Evolutionary conservation across 2,888 invertebrate genomes (phyloP).

Genomic region (Tipula vernalis): DNA sequence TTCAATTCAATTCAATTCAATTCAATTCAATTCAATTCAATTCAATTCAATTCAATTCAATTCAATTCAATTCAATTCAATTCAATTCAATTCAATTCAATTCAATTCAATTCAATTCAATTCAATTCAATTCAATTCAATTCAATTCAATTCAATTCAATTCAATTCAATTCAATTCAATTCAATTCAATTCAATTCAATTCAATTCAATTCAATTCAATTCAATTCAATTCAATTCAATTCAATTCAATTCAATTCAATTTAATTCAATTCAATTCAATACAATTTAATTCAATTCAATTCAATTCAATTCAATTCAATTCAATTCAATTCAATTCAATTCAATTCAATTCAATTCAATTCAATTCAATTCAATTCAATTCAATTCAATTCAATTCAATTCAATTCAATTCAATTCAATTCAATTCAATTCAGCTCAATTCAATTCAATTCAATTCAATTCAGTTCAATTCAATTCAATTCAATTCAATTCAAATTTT

Average conservation of each 20-base stretch:
- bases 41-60: neutral
- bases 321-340: neutral
- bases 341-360: neutral
- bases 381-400: neutral
- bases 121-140: neutral
- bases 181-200: neutral
- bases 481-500: too few relatives aligned
- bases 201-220: neutral
- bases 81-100: neutral
- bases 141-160: neutral
- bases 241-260: neutral
- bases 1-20: neutral
- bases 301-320: neutral
- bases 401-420: neutral
- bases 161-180: neutral
- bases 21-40: neutral
- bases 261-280: neutral
- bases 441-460: neutral
- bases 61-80: neutral
- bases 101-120: neutral
- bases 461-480: neutral
- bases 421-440: neutral
- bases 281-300: neutral
- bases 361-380: neutral
- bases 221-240: neutral